phyloP scores from a whole-genome alignment of 2,888 invertebrate genomes.

The Cataglyphis livida region DNA sequence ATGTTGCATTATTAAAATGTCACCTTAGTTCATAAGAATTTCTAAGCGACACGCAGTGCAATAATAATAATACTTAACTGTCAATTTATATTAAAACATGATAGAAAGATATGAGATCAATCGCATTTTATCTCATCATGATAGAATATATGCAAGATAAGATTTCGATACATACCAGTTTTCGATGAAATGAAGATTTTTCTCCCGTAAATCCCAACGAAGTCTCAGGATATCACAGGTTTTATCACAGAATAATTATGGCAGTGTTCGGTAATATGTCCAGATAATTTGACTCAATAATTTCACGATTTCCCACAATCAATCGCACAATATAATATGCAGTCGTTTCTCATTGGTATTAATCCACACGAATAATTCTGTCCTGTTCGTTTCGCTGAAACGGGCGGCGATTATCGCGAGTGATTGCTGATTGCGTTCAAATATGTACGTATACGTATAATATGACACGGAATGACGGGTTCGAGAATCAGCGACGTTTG shows the following conservation, averaged over 20 bases:
- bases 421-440: slow-evolving; percentile 14
- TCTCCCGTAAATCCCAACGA: neutral
- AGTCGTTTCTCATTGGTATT: neutral
- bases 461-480: neutral
- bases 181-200: neutral
- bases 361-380: neutral
- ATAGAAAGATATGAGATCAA: neutral
- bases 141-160: neutral
- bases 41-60: neutral
- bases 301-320: neutral
- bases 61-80: neutral
- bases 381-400: neutral
- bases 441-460: neutral
- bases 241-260: slow-evolving; percentile 51
- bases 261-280: slow-evolving; percentile 34
- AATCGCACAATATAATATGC: neutral
- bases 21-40: neutral
- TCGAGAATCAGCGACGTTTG: slow-evolving; percentile 6
- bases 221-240: slow-evolving; percentile 45
- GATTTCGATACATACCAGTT: slow-evolving; percentile 15
- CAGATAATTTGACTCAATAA: neutral
- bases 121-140: slow-evolving; percentile 26
- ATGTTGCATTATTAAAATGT: neutral
- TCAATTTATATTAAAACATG: neutral
- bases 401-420: neutral